phyloP scores from a whole-genome alignment of 1,140 invertebrate genomes.

The Rhynchophorus ferrugineus region DNA sequence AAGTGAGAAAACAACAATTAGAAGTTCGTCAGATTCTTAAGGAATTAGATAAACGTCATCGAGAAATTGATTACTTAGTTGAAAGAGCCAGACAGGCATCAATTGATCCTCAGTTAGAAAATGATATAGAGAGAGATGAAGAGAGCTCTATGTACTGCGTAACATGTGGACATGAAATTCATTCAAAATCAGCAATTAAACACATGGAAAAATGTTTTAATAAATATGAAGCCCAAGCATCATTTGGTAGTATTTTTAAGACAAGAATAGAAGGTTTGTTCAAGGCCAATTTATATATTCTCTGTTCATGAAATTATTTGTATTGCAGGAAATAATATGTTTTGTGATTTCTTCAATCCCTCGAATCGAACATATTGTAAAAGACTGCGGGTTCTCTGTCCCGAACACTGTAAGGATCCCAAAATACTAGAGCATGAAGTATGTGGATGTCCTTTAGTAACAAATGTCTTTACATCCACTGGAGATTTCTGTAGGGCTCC shows the following conservation, averaged over 20 bases:
- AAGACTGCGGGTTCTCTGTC: slow-evolving; percentile 87
- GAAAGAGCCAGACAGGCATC: slow-evolving; percentile 63
- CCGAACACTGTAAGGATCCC: slow-evolving; percentile 95
- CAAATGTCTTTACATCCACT: slow-evolving; percentile 71
- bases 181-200: slow-evolving; percentile 78
- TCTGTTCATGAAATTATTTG: too few species aligned
- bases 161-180: slow-evolving; percentile 91
- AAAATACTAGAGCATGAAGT: slow-evolving; percentile 79
- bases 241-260: slow-evolving; percentile 90
- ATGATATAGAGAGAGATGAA: slow-evolving; percentile 60
- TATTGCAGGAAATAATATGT: slow-evolving; percentile 72
- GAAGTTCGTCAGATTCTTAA: slow-evolving; percentile 68
- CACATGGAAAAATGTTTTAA: slow-evolving; percentile 96
- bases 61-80: slow-evolving; percentile 74
- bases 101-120: slow-evolving; percentile 55
- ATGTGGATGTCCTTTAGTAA: slow-evolving; percentile 85
- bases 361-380: slow-evolving; percentile 92
- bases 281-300: too few species aligned
- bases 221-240: slow-evolving; percentile 87
- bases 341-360: slow-evolving; percentile 95
- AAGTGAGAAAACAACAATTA: slow-evolving; percentile 69
- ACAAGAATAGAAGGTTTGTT: slow-evolving; percentile 74
- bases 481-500: slow-evolving; percentile 78
- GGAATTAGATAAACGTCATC: slow-evolving; percentile 67
- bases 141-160: slow-evolving; percentile 92